These are phyloP conservation scores for Synergus laeviventris DNA, from an alignment of 2,888 invertebrate genomes.

Conservation along the genomic window DNA sequence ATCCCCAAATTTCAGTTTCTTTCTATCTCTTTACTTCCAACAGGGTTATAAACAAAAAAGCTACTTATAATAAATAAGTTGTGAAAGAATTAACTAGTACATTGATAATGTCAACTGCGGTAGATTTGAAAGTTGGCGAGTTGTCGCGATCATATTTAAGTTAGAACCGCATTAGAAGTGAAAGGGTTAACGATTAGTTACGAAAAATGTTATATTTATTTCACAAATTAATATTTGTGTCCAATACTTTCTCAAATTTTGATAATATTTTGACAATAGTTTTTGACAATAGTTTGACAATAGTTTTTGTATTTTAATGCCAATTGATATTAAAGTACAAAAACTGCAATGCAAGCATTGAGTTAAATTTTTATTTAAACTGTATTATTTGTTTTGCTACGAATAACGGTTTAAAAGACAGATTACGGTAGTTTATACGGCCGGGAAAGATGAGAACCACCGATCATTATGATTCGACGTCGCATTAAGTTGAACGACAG, in stretches of 20 bases:
- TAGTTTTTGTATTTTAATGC: too few relatives aligned
- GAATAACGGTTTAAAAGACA: constrained; percentile 4
- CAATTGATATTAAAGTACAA: too few relatives aligned
- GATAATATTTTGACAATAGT: background rate
- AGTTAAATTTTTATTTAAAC: background rate
- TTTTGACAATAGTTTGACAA: background rate
- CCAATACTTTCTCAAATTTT: background rate
- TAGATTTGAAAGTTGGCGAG: constrained; percentile 22
- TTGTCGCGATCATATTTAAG: constrained; percentile 23
- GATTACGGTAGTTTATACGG: constrained; percentile 10
- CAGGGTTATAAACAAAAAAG: too few relatives aligned
- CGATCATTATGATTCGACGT: constrained; percentile 17
- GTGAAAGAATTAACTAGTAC: background rate
- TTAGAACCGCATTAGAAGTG: constrained; percentile 1
- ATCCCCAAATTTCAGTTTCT: too few relatives aligned
- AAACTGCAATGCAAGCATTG: background rate
- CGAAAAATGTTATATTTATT: constrained; percentile 21
- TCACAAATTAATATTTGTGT: background rate
- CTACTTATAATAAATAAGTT: background rate
- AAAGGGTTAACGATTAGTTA: constrained; percentile 17
- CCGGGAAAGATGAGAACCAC: background rate
- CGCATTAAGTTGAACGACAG: constrained; percentile 25
- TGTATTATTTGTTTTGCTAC: background rate
- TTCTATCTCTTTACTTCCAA: too few relatives aligned
- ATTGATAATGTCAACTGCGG: background rate